Conservation (phyloP, 2,113 vertebrate species). For the Macrotis lagotis region DNA sequence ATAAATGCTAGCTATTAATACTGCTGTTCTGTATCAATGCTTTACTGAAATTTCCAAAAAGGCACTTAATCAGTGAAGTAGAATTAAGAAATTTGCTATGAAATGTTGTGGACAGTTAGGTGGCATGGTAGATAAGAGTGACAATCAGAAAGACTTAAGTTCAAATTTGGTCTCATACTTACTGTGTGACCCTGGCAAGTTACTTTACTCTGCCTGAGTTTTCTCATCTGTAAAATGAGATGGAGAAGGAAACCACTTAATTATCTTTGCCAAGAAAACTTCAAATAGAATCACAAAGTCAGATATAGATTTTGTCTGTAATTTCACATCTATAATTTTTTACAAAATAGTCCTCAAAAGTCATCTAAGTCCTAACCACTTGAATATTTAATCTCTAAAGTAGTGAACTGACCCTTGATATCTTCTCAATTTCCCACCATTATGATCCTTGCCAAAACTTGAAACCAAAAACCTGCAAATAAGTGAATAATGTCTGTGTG, state of each 20-base stretch:
- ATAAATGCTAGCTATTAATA: background rate
- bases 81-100: background rate
- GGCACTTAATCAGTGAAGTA: background rate
- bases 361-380: background rate
- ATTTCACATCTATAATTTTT: background rate
- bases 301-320: background rate
- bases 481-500: background rate
- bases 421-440: background rate
- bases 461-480: background rate
- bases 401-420: background rate
- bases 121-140: background rate
- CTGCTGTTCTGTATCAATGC: background rate
- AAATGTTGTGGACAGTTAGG: background rate
- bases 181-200: background rate
- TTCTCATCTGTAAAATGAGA: no score
- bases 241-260: no score
- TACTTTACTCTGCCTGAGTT: background rate
- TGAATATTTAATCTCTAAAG: background rate
- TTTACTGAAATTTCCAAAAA: background rate
- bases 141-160: background rate
- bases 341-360: background rate
- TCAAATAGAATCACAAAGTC: no score
- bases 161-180: background rate
- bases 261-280: no score
- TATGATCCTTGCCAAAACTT: background rate